phyloP scores from a whole-genome alignment of 1,140 invertebrate species.

The Procambarus clarkii region DNA sequence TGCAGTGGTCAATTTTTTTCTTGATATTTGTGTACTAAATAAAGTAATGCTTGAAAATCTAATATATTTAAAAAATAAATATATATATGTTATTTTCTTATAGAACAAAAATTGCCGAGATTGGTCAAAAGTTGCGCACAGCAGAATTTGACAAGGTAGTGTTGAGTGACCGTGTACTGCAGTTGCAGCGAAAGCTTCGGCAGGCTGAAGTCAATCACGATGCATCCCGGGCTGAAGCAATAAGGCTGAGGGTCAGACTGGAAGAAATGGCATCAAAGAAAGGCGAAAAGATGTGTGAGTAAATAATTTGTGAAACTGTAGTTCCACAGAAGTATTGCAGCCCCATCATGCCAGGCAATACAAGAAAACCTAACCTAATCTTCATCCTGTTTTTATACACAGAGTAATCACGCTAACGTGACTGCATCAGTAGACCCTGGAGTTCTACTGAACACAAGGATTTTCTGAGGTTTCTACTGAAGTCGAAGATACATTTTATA shows the following conservation, averaged over 20 bases:
- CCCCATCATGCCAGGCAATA: too few species aligned
- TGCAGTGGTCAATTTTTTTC: too few species aligned
- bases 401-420: too few species aligned
- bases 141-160: conserved; percentile 64
- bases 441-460: too few species aligned
- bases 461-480: too few species aligned
- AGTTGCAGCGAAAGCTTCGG: conserved; percentile 64
- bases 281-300: conserved; percentile 30
- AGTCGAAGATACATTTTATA: too few species aligned
- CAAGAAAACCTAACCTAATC: too few species aligned
- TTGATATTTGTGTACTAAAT: too few species aligned
- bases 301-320: background rate
- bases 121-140: conserved; percentile 39
- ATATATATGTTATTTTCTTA: background rate
- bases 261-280: conserved; percentile 62
- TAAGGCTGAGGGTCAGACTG: conserved; percentile 61
- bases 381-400: too few species aligned
- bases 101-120: conserved; percentile 31
- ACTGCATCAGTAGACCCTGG: too few species aligned
- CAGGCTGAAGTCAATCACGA: conserved; percentile 29
- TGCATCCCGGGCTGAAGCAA: conserved; percentile 46
- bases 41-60: too few species aligned
- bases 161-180: conserved; percentile 62
- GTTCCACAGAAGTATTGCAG: too few species aligned
- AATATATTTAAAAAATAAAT: background rate